Evolutionary conservation across 2,888 invertebrate species (phyloP), one percentile per base, ranked within the genome.

Genomic region (Atrina japonica): DNA sequence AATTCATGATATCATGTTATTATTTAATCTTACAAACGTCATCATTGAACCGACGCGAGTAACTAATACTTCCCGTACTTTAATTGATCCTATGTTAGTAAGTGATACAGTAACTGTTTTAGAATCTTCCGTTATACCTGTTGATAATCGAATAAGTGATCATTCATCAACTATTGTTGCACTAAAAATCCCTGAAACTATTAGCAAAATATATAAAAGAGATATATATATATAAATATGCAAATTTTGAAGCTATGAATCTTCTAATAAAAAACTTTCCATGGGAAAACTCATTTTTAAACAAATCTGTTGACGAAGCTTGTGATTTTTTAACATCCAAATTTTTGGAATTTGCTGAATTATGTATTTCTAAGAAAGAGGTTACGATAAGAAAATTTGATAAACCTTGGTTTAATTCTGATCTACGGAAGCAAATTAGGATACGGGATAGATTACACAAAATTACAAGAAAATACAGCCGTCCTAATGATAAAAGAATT

Each of bases 391-490:
- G 66, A 53, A 27, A 49, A 6, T 35, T 45, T 23, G 63, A 67
- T 41, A 47, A 43, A 56, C 63, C 63, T 14, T 64, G 72, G 72
- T 68, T 61, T 59, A 47, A 67, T 43, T 68, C 63, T 21, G 49
- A 56, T 16, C 23, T 66, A 49, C 49, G 66, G 14, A 56, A 52
- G 1, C 14, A 18, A 23, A 50, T 40, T 3, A 59, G 66, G 25
- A 52, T 59, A 55, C 16, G 70, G 55, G 67, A 67, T 56, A 56
- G 67, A 60, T 40, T 43, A 35, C 60, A 66, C 2, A 50, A 52
- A 55, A 29, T 45, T 58, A 55, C 65, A 25, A 49, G n/a, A 59
- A 66, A 25, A 55, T 21, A 40, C 21, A 40, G 29, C 21, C 29
- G 43, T 21, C 27, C 49, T 16, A 49, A 3, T 40, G 61, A 60